Conservation (phyloP, 2,797 vertebrate genomes). For the Cirrhinus mrigala region DNA sequence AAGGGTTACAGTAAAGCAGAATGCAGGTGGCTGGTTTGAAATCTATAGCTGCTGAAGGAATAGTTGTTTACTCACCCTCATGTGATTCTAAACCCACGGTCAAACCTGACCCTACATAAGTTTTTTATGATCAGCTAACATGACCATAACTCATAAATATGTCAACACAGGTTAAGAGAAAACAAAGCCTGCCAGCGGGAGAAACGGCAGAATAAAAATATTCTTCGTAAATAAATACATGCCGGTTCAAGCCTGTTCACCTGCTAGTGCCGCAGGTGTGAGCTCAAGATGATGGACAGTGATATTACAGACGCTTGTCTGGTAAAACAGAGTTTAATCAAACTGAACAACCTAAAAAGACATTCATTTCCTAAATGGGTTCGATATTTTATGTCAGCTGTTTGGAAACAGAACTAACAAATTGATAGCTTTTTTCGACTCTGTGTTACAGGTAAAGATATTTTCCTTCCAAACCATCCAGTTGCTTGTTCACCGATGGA, state of each 20-base stretch:
- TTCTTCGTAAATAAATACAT: background rate
- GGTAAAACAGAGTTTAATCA: background rate
- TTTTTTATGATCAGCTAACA: background rate
- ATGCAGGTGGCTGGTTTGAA: background rate
- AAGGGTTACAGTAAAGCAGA: background rate
- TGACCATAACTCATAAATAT: background rate
- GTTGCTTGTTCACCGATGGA: too few relatives aligned
- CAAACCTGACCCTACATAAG: background rate
- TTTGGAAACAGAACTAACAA: background rate
- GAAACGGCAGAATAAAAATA: background rate
- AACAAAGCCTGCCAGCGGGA: background rate
- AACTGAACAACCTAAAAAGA: background rate
- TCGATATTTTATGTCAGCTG: background rate
- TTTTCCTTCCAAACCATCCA: background rate
- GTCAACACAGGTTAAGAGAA: background rate
- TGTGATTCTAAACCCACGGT: background rate
- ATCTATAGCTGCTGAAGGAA: background rate
- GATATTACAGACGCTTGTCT: background rate
- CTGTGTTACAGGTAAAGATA: background rate
- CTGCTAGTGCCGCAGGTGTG: background rate
- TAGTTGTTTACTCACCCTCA: background rate
- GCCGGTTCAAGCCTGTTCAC: too few relatives aligned
- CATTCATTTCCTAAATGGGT: background rate
- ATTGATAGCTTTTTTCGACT: background rate
- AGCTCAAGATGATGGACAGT: constrained; percentile 4